Evolutionary conservation across 2,888 invertebrate species (phyloP), one percentile per base, ranked within the genome.

Genomic region (Pteria penguin): DNA sequence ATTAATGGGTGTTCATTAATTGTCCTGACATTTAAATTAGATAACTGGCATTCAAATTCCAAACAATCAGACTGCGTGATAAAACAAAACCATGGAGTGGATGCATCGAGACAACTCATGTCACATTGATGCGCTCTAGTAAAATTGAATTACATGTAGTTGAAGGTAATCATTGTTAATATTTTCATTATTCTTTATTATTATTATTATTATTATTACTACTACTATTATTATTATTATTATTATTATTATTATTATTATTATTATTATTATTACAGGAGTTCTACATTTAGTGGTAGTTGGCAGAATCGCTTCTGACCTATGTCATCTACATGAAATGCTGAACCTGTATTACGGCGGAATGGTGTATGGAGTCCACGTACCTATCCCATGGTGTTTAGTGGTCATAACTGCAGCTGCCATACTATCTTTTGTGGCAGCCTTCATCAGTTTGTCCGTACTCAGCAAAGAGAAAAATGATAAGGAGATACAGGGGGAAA

Each of bases 351-450:
- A 60, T 22, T 61, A 70, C 22, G 60, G 70, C 5, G 70, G 61
- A n/a, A 61, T 27, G 18, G 31, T 70, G 36, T 68, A 68, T 22
- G 68, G 68, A 11, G 32, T 68, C 24, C 61, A 61, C 22, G 61
- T 61, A 5, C 70, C 70, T 11, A 31, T 60, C 22, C 70, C 70
- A 2, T 70, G 70, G 70, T 70, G 70, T 45, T 58, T 70, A 14
- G 52, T 70, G 24, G 27, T 61, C 27, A 58, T 36, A 52, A 61
- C 29, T 0, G 18, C 61, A n/a, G 61, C 61, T 24, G 33, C 70
- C 5, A 29, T 31, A 2, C 45, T 52, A 26, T 45, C 36, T 5
- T 52, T 70, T 26, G 52, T 61, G 14, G 61, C n/a, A 8, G 60
- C 70, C 22, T 31, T 55, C 3, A 32, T 57, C 18, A 45, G 33